These are phyloP conservation scores for Miichthys miiuy DNA, from an alignment of 2,797 vertebrate species.

Conservation along the genomic window DNA sequence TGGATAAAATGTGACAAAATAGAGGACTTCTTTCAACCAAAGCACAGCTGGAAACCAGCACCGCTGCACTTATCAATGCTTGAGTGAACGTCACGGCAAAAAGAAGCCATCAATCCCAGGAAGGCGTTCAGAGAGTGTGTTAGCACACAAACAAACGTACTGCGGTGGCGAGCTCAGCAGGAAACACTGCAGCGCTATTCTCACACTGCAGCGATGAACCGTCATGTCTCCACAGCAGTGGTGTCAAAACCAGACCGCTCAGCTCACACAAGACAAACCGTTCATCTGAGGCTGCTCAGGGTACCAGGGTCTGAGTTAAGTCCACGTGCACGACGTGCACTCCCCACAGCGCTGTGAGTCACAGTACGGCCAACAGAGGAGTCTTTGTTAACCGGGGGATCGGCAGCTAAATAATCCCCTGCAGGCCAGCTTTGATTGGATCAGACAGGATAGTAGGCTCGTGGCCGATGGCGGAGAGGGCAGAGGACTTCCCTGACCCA, in stretches of 20 bases:
- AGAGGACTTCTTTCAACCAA: not conserved
- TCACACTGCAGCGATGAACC: conserved; percentile 23
- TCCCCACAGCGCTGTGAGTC: conserved; percentile 50
- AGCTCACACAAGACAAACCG: conserved; percentile 22
- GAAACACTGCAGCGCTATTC: conserved; percentile 32
- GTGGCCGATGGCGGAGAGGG: conserved; percentile 21
- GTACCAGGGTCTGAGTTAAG: conserved; percentile 20
- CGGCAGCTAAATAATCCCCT: conserved; percentile 63
- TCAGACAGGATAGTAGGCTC: conserved; percentile 65
- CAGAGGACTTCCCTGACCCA: conserved; percentile 71
- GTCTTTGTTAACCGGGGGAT: conserved; percentile 62
- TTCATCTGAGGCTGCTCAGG: conserved; percentile 15
- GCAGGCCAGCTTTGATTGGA: conserved; percentile 76
- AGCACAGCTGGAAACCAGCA: conserved; percentile 7
- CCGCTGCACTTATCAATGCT: not conserved
- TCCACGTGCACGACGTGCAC: conserved; percentile 1
- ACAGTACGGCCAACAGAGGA: conserved; percentile 50
- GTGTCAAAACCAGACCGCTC: conserved; percentile 44
- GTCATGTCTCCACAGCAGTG: conserved; percentile 19
- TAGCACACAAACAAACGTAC: conserved; percentile 11
- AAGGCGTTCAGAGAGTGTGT: not conserved
- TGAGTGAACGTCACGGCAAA: not conserved
- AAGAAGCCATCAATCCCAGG: not conserved
- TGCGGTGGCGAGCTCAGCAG: conserved; percentile 22
- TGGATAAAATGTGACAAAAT: not conserved